A percentile compares a stretch with the other conserved stretches of the same genome.
phyloP scores from a whole-genome alignment of 2,113 vertebrate genomes.

The Stegastes partitus region DNA sequence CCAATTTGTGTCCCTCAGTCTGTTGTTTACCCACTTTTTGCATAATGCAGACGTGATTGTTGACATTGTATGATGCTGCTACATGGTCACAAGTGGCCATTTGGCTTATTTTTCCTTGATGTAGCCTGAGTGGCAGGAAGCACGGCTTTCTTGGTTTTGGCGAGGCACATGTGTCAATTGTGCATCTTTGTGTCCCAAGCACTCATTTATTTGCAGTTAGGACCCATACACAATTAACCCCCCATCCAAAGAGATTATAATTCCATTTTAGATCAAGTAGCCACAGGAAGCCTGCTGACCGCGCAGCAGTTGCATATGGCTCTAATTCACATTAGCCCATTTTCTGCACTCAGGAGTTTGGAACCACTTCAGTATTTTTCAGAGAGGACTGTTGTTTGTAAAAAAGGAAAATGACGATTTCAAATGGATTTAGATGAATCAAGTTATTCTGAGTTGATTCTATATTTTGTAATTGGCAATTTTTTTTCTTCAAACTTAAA shows the following conservation, averaged over 20 bases:
- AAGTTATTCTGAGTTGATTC: not conserved
- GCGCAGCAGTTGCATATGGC: not conserved
- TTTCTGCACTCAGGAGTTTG: slow-evolving; percentile 15
- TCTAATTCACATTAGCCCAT: slow-evolving; percentile 9
- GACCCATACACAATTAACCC: slow-evolving; percentile 34
- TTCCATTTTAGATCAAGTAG: slow-evolving; percentile 38
- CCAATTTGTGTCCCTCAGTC: slow-evolving; percentile 81
- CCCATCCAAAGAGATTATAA: slow-evolving; percentile 21
- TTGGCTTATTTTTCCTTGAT: slow-evolving; percentile 66
- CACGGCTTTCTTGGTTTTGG: slow-evolving; percentile 14
- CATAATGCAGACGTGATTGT: slow-evolving; percentile 81
- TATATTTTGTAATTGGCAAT: not conserved
- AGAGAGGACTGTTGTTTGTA: not conserved
- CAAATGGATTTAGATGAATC: not conserved
- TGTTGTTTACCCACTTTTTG: slow-evolving; percentile 82
- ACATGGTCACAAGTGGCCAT: slow-evolving; percentile 71
- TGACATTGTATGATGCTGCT: slow-evolving; percentile 71
- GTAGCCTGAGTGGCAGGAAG: slow-evolving; percentile 34
- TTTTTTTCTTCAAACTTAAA: not conserved
- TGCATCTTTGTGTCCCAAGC: slow-evolving; percentile 37
- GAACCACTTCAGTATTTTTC: slow-evolving; percentile 3
- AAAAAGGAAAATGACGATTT: not conserved
- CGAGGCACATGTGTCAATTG: slow-evolving; percentile 30
- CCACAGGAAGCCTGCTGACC: slow-evolving; percentile 22
- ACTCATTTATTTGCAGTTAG: slow-evolving; percentile 50